Evolutionary conservation across 2,888 invertebrate genomes (phyloP).

Genomic region (Magallana nippona): DNA sequence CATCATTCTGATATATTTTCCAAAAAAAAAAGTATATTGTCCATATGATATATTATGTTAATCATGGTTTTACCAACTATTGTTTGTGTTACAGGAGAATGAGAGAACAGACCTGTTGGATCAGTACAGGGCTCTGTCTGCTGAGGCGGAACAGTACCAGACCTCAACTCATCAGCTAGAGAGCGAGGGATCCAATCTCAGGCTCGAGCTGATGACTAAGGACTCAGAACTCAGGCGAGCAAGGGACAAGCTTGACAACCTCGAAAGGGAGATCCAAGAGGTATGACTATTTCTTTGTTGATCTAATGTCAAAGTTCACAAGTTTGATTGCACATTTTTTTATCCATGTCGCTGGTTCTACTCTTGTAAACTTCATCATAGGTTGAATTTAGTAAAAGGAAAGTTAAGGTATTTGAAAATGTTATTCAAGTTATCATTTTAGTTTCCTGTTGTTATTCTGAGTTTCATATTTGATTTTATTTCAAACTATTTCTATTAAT

Average conservation of each 20-base stretch:
- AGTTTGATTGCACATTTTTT: no score
- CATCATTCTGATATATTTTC: no score
- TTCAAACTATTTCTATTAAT: neutral
- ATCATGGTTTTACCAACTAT: no score
- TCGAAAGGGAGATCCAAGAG: conserved; percentile 76
- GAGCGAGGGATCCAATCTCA: conserved; percentile 78
- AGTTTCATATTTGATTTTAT: neutral
- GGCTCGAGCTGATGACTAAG: conserved; percentile 78
- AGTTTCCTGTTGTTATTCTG: neutral
- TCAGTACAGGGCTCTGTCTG: conserved; percentile 78
- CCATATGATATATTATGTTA: no score
- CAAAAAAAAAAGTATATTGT: no score
- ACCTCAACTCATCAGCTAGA: conserved; percentile 78
- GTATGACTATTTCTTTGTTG: conserved; percentile 54
- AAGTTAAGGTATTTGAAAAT: neutral
- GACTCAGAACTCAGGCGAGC: conserved; percentile 78
- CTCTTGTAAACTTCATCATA: no score
- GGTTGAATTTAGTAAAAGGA: neutral
- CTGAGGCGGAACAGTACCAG: conserved; percentile 79
- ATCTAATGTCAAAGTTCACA: neutral
- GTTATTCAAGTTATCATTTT: neutral
- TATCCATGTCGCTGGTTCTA: no score
- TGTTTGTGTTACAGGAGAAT: conserved; percentile 71
- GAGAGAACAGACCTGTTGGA: conserved; percentile 78
- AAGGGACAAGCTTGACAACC: conserved; percentile 74